Conservation (phyloP, 2,888 invertebrate species). For the Rhagonycha fulva region DNA sequence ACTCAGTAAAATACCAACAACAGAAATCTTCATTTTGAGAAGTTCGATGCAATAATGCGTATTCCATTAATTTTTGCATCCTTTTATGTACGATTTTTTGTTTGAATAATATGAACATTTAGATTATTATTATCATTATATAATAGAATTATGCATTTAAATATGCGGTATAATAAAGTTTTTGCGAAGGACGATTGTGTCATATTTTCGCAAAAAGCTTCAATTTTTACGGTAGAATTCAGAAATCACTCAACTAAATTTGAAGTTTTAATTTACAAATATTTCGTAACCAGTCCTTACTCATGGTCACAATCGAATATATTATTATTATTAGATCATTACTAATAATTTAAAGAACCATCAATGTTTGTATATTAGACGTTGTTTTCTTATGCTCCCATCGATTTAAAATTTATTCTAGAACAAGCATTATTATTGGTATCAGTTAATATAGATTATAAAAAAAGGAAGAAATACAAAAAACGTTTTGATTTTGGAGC, state of each 20-base stretch:
- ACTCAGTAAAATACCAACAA: neutral
- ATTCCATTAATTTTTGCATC: neutral
- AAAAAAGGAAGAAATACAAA: too few relatives aligned
- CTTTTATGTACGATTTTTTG: neutral
- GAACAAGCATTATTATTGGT: too few relatives aligned
- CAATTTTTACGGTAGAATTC: neutral
- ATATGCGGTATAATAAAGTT: neutral
- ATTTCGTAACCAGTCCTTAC: too few relatives aligned
- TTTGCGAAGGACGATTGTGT: neutral
- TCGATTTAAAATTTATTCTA: too few relatives aligned
- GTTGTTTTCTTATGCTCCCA: too few relatives aligned
- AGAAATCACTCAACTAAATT: neutral
- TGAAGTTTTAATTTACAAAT: neutral
- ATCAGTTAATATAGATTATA: too few relatives aligned
- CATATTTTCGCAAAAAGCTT: neutral
- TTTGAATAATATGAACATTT: neutral
- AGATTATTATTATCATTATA: neutral
- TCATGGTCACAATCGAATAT: too few relatives aligned
- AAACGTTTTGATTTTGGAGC: too few relatives aligned
- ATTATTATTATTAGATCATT: too few relatives aligned
- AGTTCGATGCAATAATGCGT: neutral
- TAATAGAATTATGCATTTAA: neutral
- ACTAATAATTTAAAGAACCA: too few relatives aligned
- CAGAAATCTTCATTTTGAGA: neutral
- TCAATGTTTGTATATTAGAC: too few relatives aligned